Evolutionary conservation across 2,888 invertebrate species (phyloP).

Genomic region (Drosophila meridiana): DNA sequence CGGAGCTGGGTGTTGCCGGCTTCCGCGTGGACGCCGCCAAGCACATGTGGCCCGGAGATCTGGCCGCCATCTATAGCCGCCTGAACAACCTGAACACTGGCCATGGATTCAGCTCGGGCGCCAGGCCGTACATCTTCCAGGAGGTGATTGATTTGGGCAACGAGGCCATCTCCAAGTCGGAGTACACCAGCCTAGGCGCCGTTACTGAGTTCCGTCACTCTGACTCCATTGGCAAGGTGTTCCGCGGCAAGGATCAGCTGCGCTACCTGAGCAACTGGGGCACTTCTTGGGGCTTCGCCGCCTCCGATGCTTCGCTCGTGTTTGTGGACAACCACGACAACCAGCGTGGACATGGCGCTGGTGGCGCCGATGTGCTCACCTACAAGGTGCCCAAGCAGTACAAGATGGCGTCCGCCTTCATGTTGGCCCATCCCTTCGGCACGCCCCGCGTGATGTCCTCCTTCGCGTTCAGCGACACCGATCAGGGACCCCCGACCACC

Average conservation of each 20-base stretch:
- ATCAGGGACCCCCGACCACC: constrained; percentile 90
- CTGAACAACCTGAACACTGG: constrained; percentile 88
- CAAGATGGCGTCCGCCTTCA: constrained; percentile 94
- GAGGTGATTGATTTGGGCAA: constrained; percentile 91
- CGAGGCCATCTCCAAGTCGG: constrained; percentile 85
- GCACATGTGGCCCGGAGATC: constrained; percentile 92
- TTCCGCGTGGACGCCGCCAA: constrained; percentile 93
- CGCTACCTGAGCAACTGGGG: constrained; percentile 89
- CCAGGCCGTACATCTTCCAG: constrained; percentile 90
- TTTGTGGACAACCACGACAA: constrained; percentile 97
- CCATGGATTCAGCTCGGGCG: constrained; percentile 88
- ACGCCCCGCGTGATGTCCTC: constrained; percentile 94
- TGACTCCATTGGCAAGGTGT: constrained; percentile 86
- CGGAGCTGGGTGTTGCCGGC: constrained; percentile 92
- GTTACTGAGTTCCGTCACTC: constrained; percentile 91
- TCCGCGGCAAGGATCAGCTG: constrained; percentile 88
- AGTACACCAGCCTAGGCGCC: constrained; percentile 86
- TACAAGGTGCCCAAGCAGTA: constrained; percentile 89
- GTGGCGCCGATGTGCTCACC: constrained; percentile 88
- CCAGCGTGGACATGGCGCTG: constrained; percentile 91
- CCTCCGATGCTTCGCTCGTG: constrained; percentile 88
- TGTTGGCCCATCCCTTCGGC: constrained; percentile 94
- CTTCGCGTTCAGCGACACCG: constrained; percentile 88
- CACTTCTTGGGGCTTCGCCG: constrained; percentile 88
- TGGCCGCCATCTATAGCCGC: constrained; percentile 87